These are phyloP conservation scores for Eulemur coronatus DNA, from an alignment of 2,797 vertebrate species.

Conservation along the genomic window DNA sequence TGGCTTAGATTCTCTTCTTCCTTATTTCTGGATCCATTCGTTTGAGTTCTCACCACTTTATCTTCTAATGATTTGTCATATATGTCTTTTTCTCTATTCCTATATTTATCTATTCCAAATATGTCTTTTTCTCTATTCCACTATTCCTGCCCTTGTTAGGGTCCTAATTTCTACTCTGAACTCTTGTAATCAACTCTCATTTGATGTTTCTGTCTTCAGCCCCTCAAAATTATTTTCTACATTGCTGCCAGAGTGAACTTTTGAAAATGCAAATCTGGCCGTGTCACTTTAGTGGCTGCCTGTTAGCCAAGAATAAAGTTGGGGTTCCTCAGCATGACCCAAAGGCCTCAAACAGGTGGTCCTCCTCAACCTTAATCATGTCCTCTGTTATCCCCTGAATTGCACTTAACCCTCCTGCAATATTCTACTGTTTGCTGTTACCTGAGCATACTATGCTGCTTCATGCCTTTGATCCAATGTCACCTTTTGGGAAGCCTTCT, in stretches of 20 bases:
- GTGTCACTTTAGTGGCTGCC: neutral
- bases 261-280: neutral
- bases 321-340: neutral
- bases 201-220: neutral
- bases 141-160: neutral
- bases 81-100: neutral
- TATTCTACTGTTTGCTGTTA: neutral
- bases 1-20: neutral
- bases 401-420: neutral
- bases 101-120: neutral
- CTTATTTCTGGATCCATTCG: neutral
- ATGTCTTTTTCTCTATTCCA: neutral
- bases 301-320: neutral
- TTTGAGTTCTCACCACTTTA: neutral
- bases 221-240: neutral
- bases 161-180: neutral
- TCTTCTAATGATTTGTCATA: neutral
- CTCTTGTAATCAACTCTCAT: neutral
- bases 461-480: neutral
- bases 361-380: neutral
- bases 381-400: neutral
- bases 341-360: fast-evolving
- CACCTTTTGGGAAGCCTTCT: neutral
- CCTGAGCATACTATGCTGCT: neutral
- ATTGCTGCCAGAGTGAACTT: neutral